Conservation (phyloP, 92 coral and sea anemone species). For the Palythoa grandis region DNA sequence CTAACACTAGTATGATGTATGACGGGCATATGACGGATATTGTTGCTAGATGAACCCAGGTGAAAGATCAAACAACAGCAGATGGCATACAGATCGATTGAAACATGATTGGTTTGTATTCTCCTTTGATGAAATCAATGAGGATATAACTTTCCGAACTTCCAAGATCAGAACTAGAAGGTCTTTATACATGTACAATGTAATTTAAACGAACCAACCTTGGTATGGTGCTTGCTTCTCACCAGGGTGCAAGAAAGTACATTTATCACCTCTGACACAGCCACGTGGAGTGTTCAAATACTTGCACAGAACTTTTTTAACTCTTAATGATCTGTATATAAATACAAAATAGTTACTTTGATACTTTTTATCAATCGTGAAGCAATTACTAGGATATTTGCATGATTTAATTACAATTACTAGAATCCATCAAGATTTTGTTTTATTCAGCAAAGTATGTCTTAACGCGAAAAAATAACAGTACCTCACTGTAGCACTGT, state of each 20-base stretch:
- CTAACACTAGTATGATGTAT: no score
- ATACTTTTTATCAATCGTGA: neutral
- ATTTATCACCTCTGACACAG: slow-evolving; percentile 45
- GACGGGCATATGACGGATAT: no score
- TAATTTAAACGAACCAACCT: neutral
- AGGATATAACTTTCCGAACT: no score
- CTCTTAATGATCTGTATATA: neutral
- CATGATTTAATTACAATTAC: neutral
- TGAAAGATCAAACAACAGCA: no score
- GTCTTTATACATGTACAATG: neutral
- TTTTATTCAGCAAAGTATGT: no score
- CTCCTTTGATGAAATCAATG: neutral
- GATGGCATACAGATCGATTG: neutral
- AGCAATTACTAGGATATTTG: neutral
- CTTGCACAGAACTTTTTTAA: slow-evolving; percentile 35
- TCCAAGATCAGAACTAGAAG: no score
- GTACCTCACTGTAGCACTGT: slow-evolving; percentile 2
- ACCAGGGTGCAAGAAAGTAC: slow-evolving; percentile 46
- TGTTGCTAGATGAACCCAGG: no score
- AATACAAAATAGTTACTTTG: neutral
- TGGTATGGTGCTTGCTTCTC: neutral
- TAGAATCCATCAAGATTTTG: neutral
- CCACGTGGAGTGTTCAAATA: slow-evolving; percentile 40
- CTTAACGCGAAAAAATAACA: no score
- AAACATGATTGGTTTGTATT: neutral